Conservation (phyloP, 2,113 vertebrate genomes). For the Xiphophorus hellerii region DNA sequence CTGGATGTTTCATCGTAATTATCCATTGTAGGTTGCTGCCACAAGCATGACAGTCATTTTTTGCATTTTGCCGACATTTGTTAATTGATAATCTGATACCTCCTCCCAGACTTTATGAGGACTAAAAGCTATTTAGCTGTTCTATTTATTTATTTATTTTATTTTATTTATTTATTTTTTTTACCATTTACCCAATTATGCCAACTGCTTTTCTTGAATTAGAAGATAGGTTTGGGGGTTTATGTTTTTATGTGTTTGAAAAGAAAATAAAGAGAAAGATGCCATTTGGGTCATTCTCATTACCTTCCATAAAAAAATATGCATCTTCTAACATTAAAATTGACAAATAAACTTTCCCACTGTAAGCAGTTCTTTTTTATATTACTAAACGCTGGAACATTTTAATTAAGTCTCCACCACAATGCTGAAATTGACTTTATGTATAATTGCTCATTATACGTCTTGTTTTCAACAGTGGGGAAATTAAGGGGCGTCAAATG, state of each 20-base stretch:
- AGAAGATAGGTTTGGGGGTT: slow-evolving; percentile 36
- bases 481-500: slow-evolving; percentile 83
- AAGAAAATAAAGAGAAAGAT: slow-evolving; percentile 61
- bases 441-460: slow-evolving; percentile 86
- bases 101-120: slow-evolving; percentile 45
- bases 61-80: slow-evolving; percentile 63
- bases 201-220: slow-evolving; percentile 44
- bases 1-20: slow-evolving; percentile 77
- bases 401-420: slow-evolving; percentile 84
- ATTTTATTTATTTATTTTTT: slow-evolving; percentile 9
- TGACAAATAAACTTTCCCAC: slow-evolving; percentile 76
- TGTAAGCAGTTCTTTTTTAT: slow-evolving; percentile 77
- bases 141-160: slow-evolving; percentile 9
- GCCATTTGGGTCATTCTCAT: slow-evolving; percentile 78
- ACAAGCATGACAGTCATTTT: slow-evolving; percentile 67
- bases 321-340: slow-evolving; percentile 74
- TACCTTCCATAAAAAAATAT: slow-evolving; percentile 67
- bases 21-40: slow-evolving; percentile 71
- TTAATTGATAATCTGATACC: slow-evolving; percentile 71
- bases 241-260: slow-evolving; percentile 71
- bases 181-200: slow-evolving; percentile 61
- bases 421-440: slow-evolving; percentile 84
- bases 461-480: slow-evolving; percentile 83
- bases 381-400: slow-evolving; percentile 72
- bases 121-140: slow-evolving; percentile 51